phyloP scores from a whole-genome alignment of 92 coral and sea anemone genomes.

The Actinernus sp. region DNA sequence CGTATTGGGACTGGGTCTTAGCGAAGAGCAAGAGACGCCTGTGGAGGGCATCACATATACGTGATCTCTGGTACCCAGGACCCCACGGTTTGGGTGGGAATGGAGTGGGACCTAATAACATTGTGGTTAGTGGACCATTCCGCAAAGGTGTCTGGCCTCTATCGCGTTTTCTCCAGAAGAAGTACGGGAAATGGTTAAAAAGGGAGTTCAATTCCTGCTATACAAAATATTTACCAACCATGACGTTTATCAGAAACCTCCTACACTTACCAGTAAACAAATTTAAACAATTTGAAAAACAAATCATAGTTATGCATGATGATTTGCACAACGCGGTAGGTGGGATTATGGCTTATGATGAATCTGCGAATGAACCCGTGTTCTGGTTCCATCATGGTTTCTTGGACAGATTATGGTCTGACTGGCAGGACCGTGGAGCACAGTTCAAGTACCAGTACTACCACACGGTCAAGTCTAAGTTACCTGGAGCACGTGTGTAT shows the following conservation, averaged over 20 bases:
- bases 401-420: slow-evolving; percentile 94
- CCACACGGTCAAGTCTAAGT: slow-evolving; percentile 3
- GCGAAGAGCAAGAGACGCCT: slow-evolving; percentile 54
- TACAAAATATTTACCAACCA: slow-evolving; percentile 4
- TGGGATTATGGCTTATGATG: slow-evolving; percentile 74
- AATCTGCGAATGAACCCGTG: slow-evolving; percentile 84
- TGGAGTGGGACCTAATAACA: slow-evolving; percentile 43
- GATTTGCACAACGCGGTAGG: slow-evolving; percentile 85
- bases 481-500: not conserved
- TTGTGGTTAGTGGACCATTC: slow-evolving; percentile 82
- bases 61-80: slow-evolving; percentile 82
- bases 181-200: slow-evolving; percentile 31
- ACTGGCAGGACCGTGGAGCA: slow-evolving; percentile 88
- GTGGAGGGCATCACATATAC: slow-evolving; percentile 59
- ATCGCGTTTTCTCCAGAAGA: slow-evolving; percentile 20
- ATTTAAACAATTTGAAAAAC: slow-evolving; percentile 65
- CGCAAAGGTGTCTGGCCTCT: slow-evolving; percentile 49
- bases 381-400: slow-evolving; percentile 94
- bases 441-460: slow-evolving; percentile 56
- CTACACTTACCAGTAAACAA: slow-evolving; percentile 27
- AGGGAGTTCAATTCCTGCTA: slow-evolving; percentile 51
- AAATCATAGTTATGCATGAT: slow-evolving; percentile 68
- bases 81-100: slow-evolving; percentile 89
- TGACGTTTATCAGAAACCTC: slow-evolving; percentile 27
- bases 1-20: slow-evolving; percentile 93